These are phyloP conservation scores for Luehdorfia chinensis DNA, from an alignment of 1,140 invertebrate genomes.

Conservation along the genomic window DNA sequence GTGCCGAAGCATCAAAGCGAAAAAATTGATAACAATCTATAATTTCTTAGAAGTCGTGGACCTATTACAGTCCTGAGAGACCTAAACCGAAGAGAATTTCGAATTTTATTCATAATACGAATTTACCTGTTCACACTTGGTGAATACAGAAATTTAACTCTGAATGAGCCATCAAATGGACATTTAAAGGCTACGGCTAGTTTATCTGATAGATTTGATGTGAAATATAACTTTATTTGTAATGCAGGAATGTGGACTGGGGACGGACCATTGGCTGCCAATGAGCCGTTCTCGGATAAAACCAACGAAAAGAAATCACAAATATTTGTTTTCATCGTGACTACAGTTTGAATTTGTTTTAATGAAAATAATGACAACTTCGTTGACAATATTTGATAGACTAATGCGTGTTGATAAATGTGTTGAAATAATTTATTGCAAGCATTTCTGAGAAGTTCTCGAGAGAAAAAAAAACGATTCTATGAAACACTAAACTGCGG, in stretches of 20 bases:
- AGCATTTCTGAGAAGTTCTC: conserved; percentile 21
- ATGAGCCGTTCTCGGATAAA: conserved; percentile 41
- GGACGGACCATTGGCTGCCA: conserved; percentile 39
- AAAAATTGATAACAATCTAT: conserved; percentile 60
- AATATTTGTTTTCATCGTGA: too few species aligned
- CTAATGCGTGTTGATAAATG: conserved; percentile 3
- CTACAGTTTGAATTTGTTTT: conserved; percentile 12
- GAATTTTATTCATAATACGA: conserved; percentile 49
- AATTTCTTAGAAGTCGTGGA: conserved; percentile 56
- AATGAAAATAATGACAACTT: neutral
- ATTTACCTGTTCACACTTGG: conserved; percentile 65
- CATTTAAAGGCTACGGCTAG: conserved; percentile 27
- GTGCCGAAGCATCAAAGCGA: conserved; percentile 54
- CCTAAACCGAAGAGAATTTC: conserved; percentile 42
- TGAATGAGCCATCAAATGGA: conserved; percentile 57
- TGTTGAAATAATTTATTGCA: neutral
- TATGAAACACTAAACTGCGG: conserved; percentile 29
- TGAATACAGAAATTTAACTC: conserved; percentile 32
- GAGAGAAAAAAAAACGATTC: conserved; percentile 55
- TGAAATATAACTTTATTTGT: conserved; percentile 50
- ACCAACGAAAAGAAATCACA: conserved; percentile 20
- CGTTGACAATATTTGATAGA: neutral
- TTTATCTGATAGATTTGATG: conserved; percentile 39
- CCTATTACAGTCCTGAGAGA: conserved; percentile 26
- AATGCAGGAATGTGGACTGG: conserved; percentile 51